Evolutionary conservation across 2,888 invertebrate genomes (phyloP).

Genomic region (Eupithecia exiguata): DNA sequence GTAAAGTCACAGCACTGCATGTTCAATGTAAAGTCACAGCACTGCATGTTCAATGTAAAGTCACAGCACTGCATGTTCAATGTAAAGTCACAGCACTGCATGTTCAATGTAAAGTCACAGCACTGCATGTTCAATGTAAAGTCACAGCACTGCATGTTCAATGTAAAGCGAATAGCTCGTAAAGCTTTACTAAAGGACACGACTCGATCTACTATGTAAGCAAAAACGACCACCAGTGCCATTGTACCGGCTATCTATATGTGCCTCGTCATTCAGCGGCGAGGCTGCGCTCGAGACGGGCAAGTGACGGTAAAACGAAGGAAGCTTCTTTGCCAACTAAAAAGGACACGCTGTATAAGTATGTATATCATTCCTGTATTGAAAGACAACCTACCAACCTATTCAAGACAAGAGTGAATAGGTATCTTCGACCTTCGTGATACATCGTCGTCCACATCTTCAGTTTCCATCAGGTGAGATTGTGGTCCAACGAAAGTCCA

Average conservation of each 20-base stretch:
- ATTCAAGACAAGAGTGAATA: too few relatives aligned
- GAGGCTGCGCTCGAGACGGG: not conserved
- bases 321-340: not conserved
- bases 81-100: conserved; percentile 25
- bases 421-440: too few relatives aligned
- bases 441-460: too few relatives aligned
- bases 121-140: conserved; percentile 17
- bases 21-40: conserved; percentile 33
- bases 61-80: conserved; percentile 10
- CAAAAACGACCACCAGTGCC: conserved; percentile 32
- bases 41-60: conserved; percentile 30
- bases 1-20: conserved; percentile 19
- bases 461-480: too few relatives aligned
- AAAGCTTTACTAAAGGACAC: conserved; percentile 41
- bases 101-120: conserved; percentile 33
- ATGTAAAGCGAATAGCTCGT: conserved; percentile 40
- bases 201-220: conserved; percentile 43
- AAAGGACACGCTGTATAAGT: not conserved
- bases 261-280: conserved; percentile 25
- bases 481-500: too few relatives aligned
- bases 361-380: not conserved
- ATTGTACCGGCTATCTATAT: conserved; percentile 39
- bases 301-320: not conserved
- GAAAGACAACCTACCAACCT: too few relatives aligned
- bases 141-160: conserved; percentile 6